Base-by-base conservation (phyloP, 2,797 vertebrate species). In the Molossus molossus region DNA sequence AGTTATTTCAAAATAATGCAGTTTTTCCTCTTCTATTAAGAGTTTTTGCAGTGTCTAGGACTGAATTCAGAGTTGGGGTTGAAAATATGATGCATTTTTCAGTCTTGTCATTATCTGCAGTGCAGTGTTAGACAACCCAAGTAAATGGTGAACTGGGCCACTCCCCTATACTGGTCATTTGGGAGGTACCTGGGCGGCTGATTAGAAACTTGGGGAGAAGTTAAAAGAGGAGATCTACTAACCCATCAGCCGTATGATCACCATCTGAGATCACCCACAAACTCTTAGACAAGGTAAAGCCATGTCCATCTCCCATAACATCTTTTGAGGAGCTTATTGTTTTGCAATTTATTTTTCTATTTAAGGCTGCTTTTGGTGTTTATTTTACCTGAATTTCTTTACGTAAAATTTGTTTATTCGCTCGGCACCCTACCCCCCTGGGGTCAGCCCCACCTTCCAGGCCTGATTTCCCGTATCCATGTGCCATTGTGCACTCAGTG, bases 341-440 rank as follows among this genome's bases (percentile, higher is more conserved):
- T 94, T 85, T 91, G 82, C 23, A 85, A 57, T 20, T 40, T 87
- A 4, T 82, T 64, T 88, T 94, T 70, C 64, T 80, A 33, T 67
- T 93, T 50, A 45, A 94, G 85, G 2, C 60, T 70, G 48, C 55
- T 53, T 37, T 62, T n/a, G 12, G 5, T 64, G 21, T 50, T 85
- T 89, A 29, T n/a, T 89, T 91, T 81, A 69, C 80, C 6, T 8
- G 40, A 29, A 29, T 84, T 77, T 76, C 27, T 60, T 85, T 57
- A 27, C 1, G 3, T 91, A 83, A 85, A 79, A 79, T 48, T 14
- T 60, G 12, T 80, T 73, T 9, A 67, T 76, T 70, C 33, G 0
- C 33, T 70, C 40, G 48, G 48, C 73, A 40, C 21, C 25, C 3
- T 27, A 10, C 0, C 3, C 8, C 17, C 1, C 9, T 8, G 48